Evolutionary conservation across 2,113 vertebrate genomes (phyloP), one percentile per base, ranked within the genome.

Genomic region (Orycteropus afer): DNA sequence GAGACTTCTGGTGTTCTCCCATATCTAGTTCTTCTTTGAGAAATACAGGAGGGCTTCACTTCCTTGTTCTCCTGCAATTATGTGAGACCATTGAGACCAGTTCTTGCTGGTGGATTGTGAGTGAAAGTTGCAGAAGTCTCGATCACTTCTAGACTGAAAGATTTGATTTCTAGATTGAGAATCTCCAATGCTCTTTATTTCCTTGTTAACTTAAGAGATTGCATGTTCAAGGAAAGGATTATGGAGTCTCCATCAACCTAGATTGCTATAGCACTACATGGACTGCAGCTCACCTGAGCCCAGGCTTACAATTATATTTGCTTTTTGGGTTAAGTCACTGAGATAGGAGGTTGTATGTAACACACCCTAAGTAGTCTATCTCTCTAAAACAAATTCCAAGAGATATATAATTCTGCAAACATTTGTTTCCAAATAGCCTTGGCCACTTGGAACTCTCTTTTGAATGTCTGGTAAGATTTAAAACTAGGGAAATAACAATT

Each of bases 391-490:
- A 49, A 76, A 74, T 78, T 94, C 78, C 45, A 92, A 83, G 49
- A 59, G 7, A n/a, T 92, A 37, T 45, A 12, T 53, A 91, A 71
- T 86, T 92, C 6, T 69, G n/a, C 5, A 67, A 89, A 12, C 7
- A 77, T 40, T 82, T 79, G 8, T 63, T 45, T 88, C 23, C 37
- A 90, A 45, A 93, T 88, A 61, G 32, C 67, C 32, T 92, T 90
- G 18, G 40, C 37, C 12, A 34, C 20, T 79, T 94, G 49, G 42
- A 23, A 61, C 15, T 76, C n/a, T 90, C 15, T 49, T 94, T 85
- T 94, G 47, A 86, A 96, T 32, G n/a, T 51, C 23, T 76, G 32
- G 20, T 87, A 84, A 76, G 49, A 74, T 40, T 83, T 92, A 87
- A 94, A 90, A 67, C 22, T 61, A 87, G 22, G 2, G 25, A 94